Base-by-base conservation (phyloP, 2,113 vertebrate species). In the Psilopogon haemacephalus region DNA sequence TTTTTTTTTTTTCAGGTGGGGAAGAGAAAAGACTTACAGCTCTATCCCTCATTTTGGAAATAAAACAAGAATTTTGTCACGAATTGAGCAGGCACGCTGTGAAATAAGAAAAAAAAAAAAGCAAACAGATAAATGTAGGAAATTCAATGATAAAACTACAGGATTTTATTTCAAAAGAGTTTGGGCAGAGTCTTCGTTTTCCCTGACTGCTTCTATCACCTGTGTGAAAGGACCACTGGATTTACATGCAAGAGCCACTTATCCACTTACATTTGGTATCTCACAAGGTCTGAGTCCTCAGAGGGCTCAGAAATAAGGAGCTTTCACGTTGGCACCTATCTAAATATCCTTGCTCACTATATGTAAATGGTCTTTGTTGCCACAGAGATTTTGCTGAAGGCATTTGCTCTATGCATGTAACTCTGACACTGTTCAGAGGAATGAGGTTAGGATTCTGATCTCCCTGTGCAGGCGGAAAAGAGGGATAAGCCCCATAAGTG, bases 301-400 rank as follows among this genome's bases (percentile, higher is more conserved):
- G 83, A 70, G 91, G 83, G 84, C 93, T 94, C 84, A 88, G 93
- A 65, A 92, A 88, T 95, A 96, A 94, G 93, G 60, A 92, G 91
- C 89, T 95, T 93, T 91, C 35, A 20, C 75, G 75, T 82, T 93
- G 84, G 87, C 87, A 89, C 71, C 91, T 54, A 35, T 59, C 89
- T 94, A 87, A 94, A 76, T 12, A 77, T 84, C 80, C 86, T 84
- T 1, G 0, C 52, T 93, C 1, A 0, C 50, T 89, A 1, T 8
- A 77, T 80, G 88, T 59, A 94, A 95, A 92, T 35, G 89, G 80
- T 54, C 62, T 92, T 73, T 0, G 1, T 67, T 15, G 3, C 68
- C 84, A 85, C 68, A 42, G 88, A 93, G 89, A 85, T 89, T 94
- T 72, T 87, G 46, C 75, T 74, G 85, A 83, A 93, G 90, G 86